Conservation (phyloP, 2,888 invertebrate species). For the Dynastes maya region DNA sequence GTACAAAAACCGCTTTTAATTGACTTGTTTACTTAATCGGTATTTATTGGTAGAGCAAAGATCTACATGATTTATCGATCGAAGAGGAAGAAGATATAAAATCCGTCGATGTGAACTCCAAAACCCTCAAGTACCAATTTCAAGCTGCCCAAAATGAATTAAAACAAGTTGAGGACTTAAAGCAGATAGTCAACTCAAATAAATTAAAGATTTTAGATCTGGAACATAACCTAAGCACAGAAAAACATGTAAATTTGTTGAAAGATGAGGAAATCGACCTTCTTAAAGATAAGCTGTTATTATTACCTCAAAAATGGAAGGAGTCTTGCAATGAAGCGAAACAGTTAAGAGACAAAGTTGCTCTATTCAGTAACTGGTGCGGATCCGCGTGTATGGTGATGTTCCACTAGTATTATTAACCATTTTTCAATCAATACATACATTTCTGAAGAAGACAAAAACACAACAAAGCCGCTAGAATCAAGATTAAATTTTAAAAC, state of each 20-base stretch:
- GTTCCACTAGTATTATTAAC: no score
- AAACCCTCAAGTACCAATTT: slow-evolving; percentile 68
- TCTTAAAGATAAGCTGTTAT: slow-evolving; percentile 63
- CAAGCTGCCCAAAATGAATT: slow-evolving; percentile 67
- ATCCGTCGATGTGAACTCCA: slow-evolving; percentile 63
- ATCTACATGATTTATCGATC: slow-evolving; percentile 30
- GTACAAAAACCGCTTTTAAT: neutral
- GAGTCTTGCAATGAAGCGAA: slow-evolving; percentile 54
- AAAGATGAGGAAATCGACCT: slow-evolving; percentile 61
- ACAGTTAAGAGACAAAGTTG: slow-evolving; percentile 50
- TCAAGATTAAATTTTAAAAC: no score
- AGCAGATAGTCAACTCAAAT: slow-evolving; percentile 62
- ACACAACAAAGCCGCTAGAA: no score
- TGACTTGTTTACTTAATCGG: no score
- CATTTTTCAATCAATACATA: no score
- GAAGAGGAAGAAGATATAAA: slow-evolving; percentile 42
- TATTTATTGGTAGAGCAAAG: slow-evolving; percentile 30
- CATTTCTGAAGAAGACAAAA: no score
- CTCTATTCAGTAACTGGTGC: no score
- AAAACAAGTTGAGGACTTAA: slow-evolving; percentile 65
- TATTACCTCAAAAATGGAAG: slow-evolving; percentile 54
- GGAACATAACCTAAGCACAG: slow-evolving; percentile 61
- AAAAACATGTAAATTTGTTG: slow-evolving; percentile 61
- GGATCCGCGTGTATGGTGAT: no score
- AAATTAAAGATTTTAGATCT: slow-evolving; percentile 63